phyloP scores from a whole-genome alignment of 2,113 vertebrate genomes.

The Tachycineta bicolor region DNA sequence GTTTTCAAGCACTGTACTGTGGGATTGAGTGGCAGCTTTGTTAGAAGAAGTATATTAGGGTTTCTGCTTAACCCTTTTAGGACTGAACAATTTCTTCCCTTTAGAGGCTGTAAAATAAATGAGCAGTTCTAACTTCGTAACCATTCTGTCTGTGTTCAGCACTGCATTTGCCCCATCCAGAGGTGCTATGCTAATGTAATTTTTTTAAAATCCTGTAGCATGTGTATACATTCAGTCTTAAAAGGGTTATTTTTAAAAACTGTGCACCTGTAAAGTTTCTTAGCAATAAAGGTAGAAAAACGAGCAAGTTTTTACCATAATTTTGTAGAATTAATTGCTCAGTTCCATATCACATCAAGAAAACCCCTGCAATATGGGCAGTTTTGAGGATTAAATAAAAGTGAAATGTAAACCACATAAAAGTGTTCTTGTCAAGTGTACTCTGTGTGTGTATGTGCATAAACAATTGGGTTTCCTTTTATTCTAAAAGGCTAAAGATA shows the following conservation, averaged over 20 bases:
- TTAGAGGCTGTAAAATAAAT: slow-evolving; percentile 59
- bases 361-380: slow-evolving; percentile 87
- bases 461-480: not conserved
- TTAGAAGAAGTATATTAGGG: slow-evolving; percentile 75
- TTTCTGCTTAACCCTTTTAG: slow-evolving; percentile 77
- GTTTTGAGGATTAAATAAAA: slow-evolving; percentile 92
- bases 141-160: slow-evolving; percentile 59
- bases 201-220: slow-evolving; percentile 70
- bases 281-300: slow-evolving; percentile 98
- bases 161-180: slow-evolving; percentile 68
- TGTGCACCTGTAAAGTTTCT: slow-evolving; percentile 94
- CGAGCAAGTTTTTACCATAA: slow-evolving; percentile 86
- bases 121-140: slow-evolving; percentile 33
- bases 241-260: slow-evolving; percentile 89
- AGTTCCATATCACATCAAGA: slow-evolving; percentile 90
- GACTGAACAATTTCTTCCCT: slow-evolving; percentile 71
- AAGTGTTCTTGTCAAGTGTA: slow-evolving; percentile 74
- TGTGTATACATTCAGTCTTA: slow-evolving; percentile 83
- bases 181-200: slow-evolving; percentile 69
- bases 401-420: slow-evolving; percentile 81
- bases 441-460: slow-evolving; percentile 51
- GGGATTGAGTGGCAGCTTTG: slow-evolving; percentile 88
- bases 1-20: slow-evolving; percentile 91
- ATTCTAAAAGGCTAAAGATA: slow-evolving; percentile 22
- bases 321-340: slow-evolving; percentile 97